phyloP scores from a whole-genome alignment of 1,140 invertebrate species.

The Cecropterus lyciades region DNA sequence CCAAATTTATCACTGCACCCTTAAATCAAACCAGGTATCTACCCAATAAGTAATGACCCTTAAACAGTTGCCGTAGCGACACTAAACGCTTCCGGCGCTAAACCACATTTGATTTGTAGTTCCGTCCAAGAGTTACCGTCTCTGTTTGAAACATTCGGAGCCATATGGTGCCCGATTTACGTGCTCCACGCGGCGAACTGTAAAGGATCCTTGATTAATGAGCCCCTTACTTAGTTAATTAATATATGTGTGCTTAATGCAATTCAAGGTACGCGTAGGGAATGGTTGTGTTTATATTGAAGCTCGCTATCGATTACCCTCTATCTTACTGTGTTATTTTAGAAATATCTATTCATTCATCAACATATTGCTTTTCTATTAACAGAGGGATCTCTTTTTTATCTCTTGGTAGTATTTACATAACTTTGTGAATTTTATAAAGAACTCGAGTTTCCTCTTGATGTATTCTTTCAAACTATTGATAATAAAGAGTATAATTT shows the following conservation, averaged over 20 bases:
- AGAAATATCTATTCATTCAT: too few species aligned
- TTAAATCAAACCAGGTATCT: conserved; percentile 23
- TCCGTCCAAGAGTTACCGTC: conserved; percentile 66
- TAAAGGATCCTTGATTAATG: conserved; percentile 33
- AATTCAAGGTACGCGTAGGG: conserved; percentile 18
- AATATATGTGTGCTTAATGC: conserved; percentile 21
- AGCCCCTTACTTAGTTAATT: conserved; percentile 26
- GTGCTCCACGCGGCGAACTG: conserved; percentile 29
- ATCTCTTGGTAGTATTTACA: too few species aligned
- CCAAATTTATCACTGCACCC: conserved; percentile 12
- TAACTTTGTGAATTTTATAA: too few species aligned
- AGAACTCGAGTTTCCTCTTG: too few species aligned
- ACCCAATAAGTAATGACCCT: conserved; percentile 61
- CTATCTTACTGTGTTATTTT: too few species aligned
- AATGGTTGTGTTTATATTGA: conserved; percentile 3
- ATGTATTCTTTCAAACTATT: too few species aligned
- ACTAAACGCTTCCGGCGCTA: conserved; percentile 70
- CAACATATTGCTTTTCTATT: too few species aligned
- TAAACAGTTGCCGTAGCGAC: conserved; percentile 69
- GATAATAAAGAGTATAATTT: too few species aligned
- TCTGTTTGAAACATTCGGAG: conserved; percentile 62
- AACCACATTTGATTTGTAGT: conserved; percentile 79
- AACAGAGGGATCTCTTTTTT: too few species aligned
- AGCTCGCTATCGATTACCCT: too few species aligned
- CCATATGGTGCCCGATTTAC: conserved; percentile 69